A percentile compares a stretch with the other conserved stretches of the same genome.
Conservation (phyloP, 2,888 invertebrate genomes). For the Phorcus lineatus region DNA sequence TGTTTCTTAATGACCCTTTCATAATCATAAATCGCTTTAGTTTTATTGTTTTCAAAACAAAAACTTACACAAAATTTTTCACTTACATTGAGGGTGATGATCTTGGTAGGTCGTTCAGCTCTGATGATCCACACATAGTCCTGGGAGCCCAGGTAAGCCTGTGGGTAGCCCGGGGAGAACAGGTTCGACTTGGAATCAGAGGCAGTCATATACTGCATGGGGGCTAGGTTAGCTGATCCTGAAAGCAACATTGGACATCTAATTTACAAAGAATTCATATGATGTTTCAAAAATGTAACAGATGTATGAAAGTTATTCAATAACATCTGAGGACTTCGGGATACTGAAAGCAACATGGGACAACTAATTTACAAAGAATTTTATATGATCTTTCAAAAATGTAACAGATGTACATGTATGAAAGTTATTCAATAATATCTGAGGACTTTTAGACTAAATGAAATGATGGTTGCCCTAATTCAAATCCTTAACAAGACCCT, state of each 20-base stretch:
- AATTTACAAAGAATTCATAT: neutral
- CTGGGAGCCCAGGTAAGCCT: constrained; percentile 46
- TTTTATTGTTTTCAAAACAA: neutral
- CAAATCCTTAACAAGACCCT: too few species aligned
- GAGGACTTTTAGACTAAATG: too few species aligned
- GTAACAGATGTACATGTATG: too few species aligned
- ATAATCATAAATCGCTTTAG: too few species aligned
- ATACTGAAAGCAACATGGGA: neutral
- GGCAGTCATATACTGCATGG: constrained; percentile 32
- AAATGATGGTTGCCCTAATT: too few species aligned
- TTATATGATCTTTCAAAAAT: neutral
- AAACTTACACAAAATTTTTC: neutral
- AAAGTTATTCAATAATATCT: too few species aligned
- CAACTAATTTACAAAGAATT: neutral
- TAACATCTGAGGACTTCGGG: too few species aligned
- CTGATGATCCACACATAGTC: constrained; percentile 56
- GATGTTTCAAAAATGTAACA: neutral
- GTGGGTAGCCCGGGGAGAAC: constrained; percentile 32
- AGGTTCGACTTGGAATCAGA: constrained; percentile 15
- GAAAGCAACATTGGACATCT: neutral
- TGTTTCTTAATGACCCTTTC: too few species aligned
- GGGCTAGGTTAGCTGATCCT: constrained; percentile 6
- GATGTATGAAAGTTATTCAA: neutral
- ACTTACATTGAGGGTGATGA: constrained; percentile 57
- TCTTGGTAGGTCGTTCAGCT: constrained; percentile 39